phyloP scores from a whole-genome alignment of 1,140 invertebrate species.

The Drosophila carrolli region DNA sequence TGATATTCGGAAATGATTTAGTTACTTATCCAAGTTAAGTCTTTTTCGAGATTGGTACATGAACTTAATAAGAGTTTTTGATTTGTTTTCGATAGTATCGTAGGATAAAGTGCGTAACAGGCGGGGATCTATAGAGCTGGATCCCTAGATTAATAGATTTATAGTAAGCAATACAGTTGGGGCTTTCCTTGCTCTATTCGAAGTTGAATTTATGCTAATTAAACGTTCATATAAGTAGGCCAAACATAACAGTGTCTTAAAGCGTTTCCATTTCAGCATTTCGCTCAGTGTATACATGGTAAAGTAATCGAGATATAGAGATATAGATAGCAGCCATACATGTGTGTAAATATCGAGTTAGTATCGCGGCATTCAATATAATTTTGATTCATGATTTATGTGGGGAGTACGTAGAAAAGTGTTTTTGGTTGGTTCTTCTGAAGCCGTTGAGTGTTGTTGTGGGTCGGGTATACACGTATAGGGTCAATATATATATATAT shows the following conservation, averaged over 20 bases:
- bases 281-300: conserved; percentile 75
- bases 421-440: conserved; percentile 18
- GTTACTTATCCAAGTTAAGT: conserved; percentile 43
- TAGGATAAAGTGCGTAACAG: conserved; percentile 47
- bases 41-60: conserved; percentile 46
- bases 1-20: conserved; percentile 19
- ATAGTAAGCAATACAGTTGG: conserved; percentile 5
- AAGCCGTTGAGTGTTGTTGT: conserved; percentile 43
- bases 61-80: conserved; percentile 43
- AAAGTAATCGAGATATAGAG: conserved; percentile 58
- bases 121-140: conserved; percentile 20
- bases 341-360: conserved; percentile 63
- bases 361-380: conserved; percentile 54
- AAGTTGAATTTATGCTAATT: conserved; percentile 72
- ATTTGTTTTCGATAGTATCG: conserved; percentile 36
- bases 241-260: conserved; percentile 82
- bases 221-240: conserved; percentile 70
- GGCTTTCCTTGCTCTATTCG: conserved; percentile 9
- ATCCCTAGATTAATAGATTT: not conserved
- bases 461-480: conserved; percentile 44
- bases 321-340: conserved; percentile 45
- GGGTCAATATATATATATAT: conserved; percentile 30
- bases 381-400: conserved; percentile 41
- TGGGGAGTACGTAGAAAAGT: conserved; percentile 39
- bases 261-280: conserved; percentile 73